Percentiles rank a stretch among this genome's conserved stretches.
Evolutionary conservation across 2,797 vertebrate genomes (phyloP).

Genomic region (Gymnoscopelus microlampas): DNA sequence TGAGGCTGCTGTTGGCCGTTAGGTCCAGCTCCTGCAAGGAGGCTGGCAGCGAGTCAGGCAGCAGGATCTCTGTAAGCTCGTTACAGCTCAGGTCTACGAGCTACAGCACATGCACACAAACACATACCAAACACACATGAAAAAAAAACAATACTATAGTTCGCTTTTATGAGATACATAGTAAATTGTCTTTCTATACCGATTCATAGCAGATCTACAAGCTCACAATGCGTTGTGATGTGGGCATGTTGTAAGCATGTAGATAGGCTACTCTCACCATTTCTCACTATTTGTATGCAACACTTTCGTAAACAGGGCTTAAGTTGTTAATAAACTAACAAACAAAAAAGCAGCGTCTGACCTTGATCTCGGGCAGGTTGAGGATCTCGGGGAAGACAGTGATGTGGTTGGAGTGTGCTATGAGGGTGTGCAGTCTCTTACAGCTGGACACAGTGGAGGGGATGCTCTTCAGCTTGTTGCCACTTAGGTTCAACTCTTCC

Average conservation of each 20-base stretch:
- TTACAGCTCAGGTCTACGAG: constrained; percentile 97
- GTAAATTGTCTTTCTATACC: neutral
- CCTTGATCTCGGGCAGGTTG: constrained; percentile 94
- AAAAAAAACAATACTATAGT: constrained; percentile 8
- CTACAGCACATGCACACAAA: constrained; percentile 65
- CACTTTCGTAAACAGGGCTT: no score
- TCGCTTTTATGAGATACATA: no score
- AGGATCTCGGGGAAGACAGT: constrained; percentile 95
- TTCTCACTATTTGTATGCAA: no score
- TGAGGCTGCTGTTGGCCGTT: constrained; percentile 91
- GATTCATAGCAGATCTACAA: neutral
- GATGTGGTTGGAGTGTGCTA: constrained; percentile 94
- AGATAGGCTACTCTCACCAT: no score
- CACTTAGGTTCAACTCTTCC: constrained; percentile 95
- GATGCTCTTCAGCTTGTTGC: constrained; percentile 95
- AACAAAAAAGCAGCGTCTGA: constrained; percentile 59
- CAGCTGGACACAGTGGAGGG: constrained; percentile 95
- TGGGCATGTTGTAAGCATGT: no score
- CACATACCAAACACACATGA: neutral
- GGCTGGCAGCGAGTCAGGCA: constrained; percentile 89
- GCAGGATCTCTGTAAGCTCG: constrained; percentile 92
- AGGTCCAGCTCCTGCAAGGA: constrained; percentile 93
- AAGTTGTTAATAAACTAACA: neutral
- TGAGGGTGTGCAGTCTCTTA: constrained; percentile 92
- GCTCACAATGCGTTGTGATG: no score